Conservation (phyloP, 2,888 invertebrate species). For the Stratiomys singularior region DNA sequence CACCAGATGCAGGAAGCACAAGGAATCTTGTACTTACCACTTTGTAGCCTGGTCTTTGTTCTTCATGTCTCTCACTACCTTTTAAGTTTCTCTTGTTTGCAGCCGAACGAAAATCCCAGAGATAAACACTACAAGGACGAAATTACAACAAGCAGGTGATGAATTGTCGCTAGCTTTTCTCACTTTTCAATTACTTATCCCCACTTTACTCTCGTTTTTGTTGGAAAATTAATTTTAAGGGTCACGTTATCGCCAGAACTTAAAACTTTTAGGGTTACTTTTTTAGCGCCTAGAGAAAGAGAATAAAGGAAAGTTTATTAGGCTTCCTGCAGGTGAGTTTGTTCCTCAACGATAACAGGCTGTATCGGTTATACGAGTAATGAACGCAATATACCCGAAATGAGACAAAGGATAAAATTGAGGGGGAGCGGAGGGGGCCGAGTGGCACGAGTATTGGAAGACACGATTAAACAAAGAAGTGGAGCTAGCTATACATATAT, state of each 20-base stretch:
- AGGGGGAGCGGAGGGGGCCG: not conserved
- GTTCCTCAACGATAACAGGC: conserved; percentile 10
- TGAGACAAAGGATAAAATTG: not conserved
- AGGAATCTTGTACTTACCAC: too few relatives aligned
- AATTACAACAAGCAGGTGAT: conserved; percentile 8
- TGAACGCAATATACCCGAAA: not conserved
- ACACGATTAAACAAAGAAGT: not conserved
- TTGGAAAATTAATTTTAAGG: conserved; percentile 41
- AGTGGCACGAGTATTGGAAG: not conserved
- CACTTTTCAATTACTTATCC: not conserved
- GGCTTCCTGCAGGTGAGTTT: conserved; percentile 37
- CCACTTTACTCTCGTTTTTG: not conserved
- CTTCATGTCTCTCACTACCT: not conserved
- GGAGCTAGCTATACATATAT: not conserved
- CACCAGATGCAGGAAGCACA: not conserved
- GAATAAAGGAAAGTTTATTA: conserved; percentile 39
- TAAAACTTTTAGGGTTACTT: conserved; percentile 22
- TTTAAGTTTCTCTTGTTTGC: not conserved
- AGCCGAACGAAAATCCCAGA: not conserved
- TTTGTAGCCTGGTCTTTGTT: too few relatives aligned
- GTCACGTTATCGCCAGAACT: conserved; percentile 34
- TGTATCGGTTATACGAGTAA: not conserved
- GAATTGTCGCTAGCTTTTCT: conserved; percentile 17
- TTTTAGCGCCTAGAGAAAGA: conserved; percentile 20
- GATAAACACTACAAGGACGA: not conserved